Base-by-base conservation (phyloP, 2,113 vertebrate genomes). In the Dicrurus megarhynchus region DNA sequence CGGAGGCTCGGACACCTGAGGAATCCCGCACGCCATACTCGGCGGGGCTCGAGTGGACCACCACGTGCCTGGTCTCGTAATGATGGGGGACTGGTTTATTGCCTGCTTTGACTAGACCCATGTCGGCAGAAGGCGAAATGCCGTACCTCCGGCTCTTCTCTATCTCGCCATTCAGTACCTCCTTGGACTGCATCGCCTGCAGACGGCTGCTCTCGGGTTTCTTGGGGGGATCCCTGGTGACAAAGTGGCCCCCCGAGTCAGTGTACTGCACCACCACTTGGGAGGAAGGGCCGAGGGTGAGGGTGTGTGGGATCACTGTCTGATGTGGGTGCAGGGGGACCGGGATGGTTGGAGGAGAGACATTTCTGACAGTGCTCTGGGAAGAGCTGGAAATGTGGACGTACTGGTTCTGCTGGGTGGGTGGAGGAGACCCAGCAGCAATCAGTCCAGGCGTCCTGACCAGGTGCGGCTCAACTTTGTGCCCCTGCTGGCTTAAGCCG, bases 361-460 rank as follows among this genome's bases (percentile, higher is more conserved):
- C 96, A 9, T 98, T 97, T 95, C 98, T 98, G 84, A 98, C 97
- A 1, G 98, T 91, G 94, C 98, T 98, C 93, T 99, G 98, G 19
- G 99, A 98, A 37, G 99, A 98, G 94, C 98, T 98, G 96, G 99
- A 99, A 95, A 99, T 98, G 86, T 99, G 99, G 90, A 99, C 98
- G 55, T 99, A 99, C 95, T 99, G 99, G 97, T 98, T 98, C 97
- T 97, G 99, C 95, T 96, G 99, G 93, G 84, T 91, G 71, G 98
- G 97, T 79, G 98, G 98, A 42, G 98, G 98, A 92, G 98, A 96
- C 68, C 98, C 98, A 5, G 99, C 98, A 21, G 98, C 92, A 8
- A 99, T 97, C 53, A 99, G 98, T 81, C 98, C 99, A 13, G 98
- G 98, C 3, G 98, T 97, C 92, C 99, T 97, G 84, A 99, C 98